These are phyloP conservation scores for Empis livida DNA, from an alignment of 2,888 invertebrate species.

Conservation along the genomic window DNA sequence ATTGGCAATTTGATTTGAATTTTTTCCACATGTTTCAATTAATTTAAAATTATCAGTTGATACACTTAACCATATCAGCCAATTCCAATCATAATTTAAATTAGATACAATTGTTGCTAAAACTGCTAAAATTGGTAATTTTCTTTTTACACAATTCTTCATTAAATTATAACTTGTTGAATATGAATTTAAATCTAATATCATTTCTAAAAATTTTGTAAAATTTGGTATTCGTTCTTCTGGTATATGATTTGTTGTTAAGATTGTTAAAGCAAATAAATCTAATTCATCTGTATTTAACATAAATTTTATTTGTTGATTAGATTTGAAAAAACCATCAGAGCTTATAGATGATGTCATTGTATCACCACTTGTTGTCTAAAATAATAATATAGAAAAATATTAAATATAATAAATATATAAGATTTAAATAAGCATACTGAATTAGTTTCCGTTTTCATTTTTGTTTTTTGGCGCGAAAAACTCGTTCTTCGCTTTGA, in stretches of 20 bases:
- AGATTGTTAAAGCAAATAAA: constrained; percentile 29
- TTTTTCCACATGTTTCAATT: constrained; percentile 18
- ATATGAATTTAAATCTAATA: constrained; percentile 19
- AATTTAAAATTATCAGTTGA: constrained; percentile 18
- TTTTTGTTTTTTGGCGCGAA: constrained; percentile 13
- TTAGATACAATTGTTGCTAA: constrained; percentile 24
- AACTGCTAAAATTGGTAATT: constrained; percentile 27
- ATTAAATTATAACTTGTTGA: constrained; percentile 25
- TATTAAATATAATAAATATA: constrained; percentile 1
- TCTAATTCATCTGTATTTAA: constrained; percentile 20
- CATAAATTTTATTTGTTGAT: constrained; percentile 17
- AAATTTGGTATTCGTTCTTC: constrained; percentile 16
- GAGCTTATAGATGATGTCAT: constrained; percentile 22
- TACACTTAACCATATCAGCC: constrained; percentile 30
- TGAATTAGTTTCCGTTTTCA: constrained; percentile 5
- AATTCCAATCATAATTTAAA: constrained; percentile 27
- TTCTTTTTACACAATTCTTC: constrained; percentile 21
- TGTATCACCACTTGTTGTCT: constrained; percentile 15
- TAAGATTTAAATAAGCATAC: not conserved
- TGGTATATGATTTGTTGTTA: constrained; percentile 22
- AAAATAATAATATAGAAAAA: constrained; percentile 3
- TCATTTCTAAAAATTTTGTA: constrained; percentile 21
- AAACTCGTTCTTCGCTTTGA: constrained; percentile 15
- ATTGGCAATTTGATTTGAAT: constrained; percentile 20
- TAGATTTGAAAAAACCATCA: constrained; percentile 10